Conservation (phyloP, 2,797 vertebrate species). For the Cheirogaleus major region DNA sequence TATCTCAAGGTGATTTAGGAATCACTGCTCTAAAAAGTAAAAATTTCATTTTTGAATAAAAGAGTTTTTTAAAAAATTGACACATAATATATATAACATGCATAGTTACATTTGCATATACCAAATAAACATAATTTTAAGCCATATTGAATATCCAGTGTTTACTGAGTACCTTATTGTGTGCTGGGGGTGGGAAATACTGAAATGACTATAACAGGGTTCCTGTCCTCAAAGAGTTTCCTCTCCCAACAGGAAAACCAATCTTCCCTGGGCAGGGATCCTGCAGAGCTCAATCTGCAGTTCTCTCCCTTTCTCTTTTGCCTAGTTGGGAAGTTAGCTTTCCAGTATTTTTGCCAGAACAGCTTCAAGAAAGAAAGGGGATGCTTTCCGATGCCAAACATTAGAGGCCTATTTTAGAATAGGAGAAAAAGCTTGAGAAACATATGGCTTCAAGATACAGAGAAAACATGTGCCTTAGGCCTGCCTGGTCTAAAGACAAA, state of each 20-base stretch:
- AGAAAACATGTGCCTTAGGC: neutral
- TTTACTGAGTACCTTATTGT: neutral
- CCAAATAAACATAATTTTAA: neutral
- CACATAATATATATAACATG: neutral
- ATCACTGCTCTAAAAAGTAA: neutral
- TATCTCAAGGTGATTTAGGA: slow-evolving; percentile 8
- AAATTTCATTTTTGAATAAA: neutral
- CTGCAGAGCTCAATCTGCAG: neutral
- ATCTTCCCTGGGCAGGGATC: neutral
- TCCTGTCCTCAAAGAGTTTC: neutral
- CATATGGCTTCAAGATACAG: neutral
- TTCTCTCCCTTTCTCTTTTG: neutral
- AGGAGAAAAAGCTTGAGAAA: neutral
- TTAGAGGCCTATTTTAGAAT: neutral
- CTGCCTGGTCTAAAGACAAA: neutral
- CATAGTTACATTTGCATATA: neutral
- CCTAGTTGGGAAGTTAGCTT: neutral
- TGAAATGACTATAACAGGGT: neutral
- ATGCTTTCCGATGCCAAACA: neutral
- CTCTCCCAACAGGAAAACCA: neutral
- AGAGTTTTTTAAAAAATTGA: neutral
- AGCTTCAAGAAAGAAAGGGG: neutral
- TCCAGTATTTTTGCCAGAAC: neutral
- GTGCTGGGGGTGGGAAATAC: neutral
- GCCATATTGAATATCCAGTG: neutral